Evolutionary conservation across 2,797 vertebrate species (phyloP).

Genomic region (Coilia nasus): DNA sequence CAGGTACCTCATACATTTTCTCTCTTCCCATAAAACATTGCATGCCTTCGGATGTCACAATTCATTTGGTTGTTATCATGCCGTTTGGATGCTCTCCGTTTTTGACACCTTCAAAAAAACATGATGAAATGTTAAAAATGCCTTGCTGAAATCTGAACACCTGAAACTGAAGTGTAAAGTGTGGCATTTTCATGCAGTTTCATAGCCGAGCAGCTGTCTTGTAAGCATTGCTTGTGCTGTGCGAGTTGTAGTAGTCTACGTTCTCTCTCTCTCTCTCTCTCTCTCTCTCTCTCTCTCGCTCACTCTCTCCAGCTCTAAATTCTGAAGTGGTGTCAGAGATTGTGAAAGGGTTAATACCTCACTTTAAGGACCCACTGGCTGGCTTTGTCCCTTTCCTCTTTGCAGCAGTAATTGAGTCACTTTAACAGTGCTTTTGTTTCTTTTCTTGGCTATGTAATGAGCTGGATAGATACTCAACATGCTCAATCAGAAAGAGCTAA

Average conservation of each 20-base stretch:
- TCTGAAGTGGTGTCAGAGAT: constrained; percentile 64
- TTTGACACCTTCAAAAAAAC: neutral
- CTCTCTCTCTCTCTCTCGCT: neutral
- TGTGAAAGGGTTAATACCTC: constrained; percentile 75
- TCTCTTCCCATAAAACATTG: neutral
- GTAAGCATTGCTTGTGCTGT: neutral
- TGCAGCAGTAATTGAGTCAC: constrained; percentile 77
- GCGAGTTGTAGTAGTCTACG: neutral
- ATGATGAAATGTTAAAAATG: constrained; percentile 14
- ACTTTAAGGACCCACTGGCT: constrained; percentile 63
- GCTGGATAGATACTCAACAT: constrained; percentile 74
- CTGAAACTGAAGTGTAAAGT: neutral
- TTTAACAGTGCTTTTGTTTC: constrained; percentile 74
- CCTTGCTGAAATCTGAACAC: neutral
- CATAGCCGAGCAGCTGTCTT: neutral
- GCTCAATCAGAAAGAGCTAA: constrained; percentile 84
- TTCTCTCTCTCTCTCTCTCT: neutral
- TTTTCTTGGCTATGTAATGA: constrained; percentile 77
- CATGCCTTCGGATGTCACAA: constrained; percentile 1
- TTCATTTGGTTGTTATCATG: neutral
- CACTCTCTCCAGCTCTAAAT: neutral
- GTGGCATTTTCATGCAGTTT: neutral
- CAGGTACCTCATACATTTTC: constrained; percentile 18
- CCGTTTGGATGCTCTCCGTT: neutral
- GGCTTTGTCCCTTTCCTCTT: constrained; percentile 71